These are phyloP conservation scores for Paralichthys olivaceus DNA, from an alignment of 2,113 vertebrate genomes.

Conservation along the genomic window DNA sequence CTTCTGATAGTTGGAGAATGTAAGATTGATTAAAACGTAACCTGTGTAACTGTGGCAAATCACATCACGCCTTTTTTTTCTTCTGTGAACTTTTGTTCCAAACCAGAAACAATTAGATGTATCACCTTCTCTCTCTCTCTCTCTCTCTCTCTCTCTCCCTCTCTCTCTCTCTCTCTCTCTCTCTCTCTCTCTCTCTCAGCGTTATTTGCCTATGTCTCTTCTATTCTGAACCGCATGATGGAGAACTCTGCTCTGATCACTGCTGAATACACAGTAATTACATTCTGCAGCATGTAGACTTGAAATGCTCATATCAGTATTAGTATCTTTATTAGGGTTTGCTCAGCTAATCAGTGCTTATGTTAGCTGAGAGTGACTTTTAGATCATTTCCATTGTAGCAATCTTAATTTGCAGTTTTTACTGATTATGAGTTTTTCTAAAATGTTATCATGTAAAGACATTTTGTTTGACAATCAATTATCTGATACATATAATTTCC, in stretches of 20 bases:
- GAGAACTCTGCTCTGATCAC: not conserved
- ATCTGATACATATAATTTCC: not conserved
- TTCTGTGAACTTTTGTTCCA: too few relatives aligned
- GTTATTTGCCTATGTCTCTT: too few relatives aligned
- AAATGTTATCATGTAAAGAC: not conserved
- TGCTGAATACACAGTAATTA: not conserved
- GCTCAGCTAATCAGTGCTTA: not conserved
- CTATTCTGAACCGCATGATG: not conserved
- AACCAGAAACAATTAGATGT: not conserved
- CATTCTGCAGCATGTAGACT: not conserved
- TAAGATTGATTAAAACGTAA: not conserved
- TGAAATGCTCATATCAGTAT: not conserved
- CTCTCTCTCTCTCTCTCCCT: too few relatives aligned
- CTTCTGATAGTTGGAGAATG: not conserved
- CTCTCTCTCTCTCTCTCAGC: not conserved
- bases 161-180: too few relatives aligned
- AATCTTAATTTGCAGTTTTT: not conserved
- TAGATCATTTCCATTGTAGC: not conserved
- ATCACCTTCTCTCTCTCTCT: not conserved
- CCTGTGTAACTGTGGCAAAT: too few relatives aligned
- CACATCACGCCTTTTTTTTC: not conserved
- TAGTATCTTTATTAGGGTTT: not conserved
- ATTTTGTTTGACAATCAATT: not conserved
- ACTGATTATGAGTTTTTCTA: not conserved
- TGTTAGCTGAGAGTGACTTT: not conserved